Evolutionary conservation across 2,113 vertebrate species (phyloP), one percentile per base, ranked within the genome.

Genomic region (Chauna torquata): DNA sequence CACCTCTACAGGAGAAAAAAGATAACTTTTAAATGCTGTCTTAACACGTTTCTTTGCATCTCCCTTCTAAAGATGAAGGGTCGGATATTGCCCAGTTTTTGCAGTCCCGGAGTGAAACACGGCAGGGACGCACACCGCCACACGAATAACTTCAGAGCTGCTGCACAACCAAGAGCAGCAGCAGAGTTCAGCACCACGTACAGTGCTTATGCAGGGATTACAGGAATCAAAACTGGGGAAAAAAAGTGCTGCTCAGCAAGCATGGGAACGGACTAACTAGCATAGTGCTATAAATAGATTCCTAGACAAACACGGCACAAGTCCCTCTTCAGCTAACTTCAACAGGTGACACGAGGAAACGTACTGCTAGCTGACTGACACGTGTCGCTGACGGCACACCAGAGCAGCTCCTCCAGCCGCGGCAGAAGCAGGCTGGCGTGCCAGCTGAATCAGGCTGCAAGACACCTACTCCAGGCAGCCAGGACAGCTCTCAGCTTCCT

Each of bases 341-440:
- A 66, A 30, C 3, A 24, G 42, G 23, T 1, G 23, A 76, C 3
- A 19, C 81, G 65, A 57, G 30, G 40, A 82, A 61, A 30, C 0
- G 8, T 3, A 13, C 49, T 58, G 52, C 30, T 49, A 5, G 16
- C 62, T 49, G 40, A 36, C 12, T 70, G 42, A 20, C 0, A 3
- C 1, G 9, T 13, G 50, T 66, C 49, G 14, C 28, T 0, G 0
- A 12, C 16, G 34, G 16, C 19, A 14, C 2, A 0, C 9, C 38
- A 27, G 40, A 85, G 64, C 55, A 68, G 80, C 77, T 82, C 50
- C 69, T 64, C 50, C 18, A 78, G 58, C 47, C 27, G 0, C 2
- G 25, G 82, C 40, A 82, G 65, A 89, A 15, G 4, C 44, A 59
- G 30, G 84, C 0, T 78, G 54, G n/a, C 23, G 15, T 19, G 90